phyloP scores from a whole-genome alignment of 53 echinoderm and acorn worm species.

The Holothuria scabra region DNA sequence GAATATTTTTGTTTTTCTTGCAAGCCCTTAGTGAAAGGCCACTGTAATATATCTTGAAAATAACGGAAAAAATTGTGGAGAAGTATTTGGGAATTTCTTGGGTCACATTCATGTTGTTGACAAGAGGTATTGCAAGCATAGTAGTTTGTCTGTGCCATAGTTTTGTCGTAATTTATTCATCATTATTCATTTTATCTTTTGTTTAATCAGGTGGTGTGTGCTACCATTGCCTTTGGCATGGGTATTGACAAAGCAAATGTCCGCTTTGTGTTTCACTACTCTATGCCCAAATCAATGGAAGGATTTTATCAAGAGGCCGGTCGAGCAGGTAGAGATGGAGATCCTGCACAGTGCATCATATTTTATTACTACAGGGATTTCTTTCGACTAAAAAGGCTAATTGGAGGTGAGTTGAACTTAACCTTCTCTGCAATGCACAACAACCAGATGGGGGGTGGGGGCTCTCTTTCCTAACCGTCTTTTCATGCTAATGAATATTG shows the following conservation, averaged over 20 bases:
- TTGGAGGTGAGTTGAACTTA: slow-evolving; percentile 63
- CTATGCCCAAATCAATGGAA: slow-evolving; percentile 92
- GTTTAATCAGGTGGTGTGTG: slow-evolving; percentile 79
- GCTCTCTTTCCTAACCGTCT: too few species aligned
- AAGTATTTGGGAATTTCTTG: too few species aligned
- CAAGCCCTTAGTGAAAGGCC: too few species aligned
- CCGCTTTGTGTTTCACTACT: slow-evolving; percentile 90
- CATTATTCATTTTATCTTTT: neutral
- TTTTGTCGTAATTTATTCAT: neutral
- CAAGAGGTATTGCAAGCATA: too few species aligned
- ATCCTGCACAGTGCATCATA: slow-evolving; percentile 78
- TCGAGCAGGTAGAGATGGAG: slow-evolving; percentile 91
- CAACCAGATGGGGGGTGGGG: too few species aligned
- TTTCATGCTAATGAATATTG: too few species aligned
- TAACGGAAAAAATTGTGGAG: too few species aligned
- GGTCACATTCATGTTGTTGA: neutral
- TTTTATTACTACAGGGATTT: slow-evolving; percentile 93
- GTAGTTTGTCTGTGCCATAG: too few species aligned
- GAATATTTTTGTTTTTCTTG: too few species aligned
- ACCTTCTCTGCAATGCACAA: too few species aligned
- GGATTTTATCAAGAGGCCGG: slow-evolving; percentile 98
- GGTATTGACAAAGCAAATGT: slow-evolving; percentile 98
- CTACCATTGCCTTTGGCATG: slow-evolving; percentile 99
- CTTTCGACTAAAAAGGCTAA: slow-evolving; percentile 79
- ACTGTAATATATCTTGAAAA: too few species aligned